These are phyloP conservation scores for Eublepharis macularius DNA, from an alignment of 2,113 vertebrate genomes.

Conservation along the genomic window DNA sequence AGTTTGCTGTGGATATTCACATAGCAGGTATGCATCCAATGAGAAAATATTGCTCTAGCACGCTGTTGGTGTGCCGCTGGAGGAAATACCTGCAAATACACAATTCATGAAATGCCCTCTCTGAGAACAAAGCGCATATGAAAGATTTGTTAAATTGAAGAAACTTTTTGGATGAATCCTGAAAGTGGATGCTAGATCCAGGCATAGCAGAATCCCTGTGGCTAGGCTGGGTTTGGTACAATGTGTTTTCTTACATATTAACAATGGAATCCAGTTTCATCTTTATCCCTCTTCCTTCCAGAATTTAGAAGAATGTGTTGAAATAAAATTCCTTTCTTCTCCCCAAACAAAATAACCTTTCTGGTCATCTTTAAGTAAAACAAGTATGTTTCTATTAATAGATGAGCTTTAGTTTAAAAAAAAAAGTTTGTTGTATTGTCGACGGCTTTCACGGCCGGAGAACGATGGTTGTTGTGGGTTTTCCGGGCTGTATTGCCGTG, in stretches of 20 bases:
- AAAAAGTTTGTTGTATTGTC: no score
- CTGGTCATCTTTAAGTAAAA: neutral
- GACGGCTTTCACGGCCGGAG: no score
- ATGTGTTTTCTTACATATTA: neutral
- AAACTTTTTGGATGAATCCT: no score
- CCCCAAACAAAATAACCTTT: neutral
- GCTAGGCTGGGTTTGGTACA: neutral
- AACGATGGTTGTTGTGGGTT: no score
- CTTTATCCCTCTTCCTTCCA: slow-evolving; percentile 1
- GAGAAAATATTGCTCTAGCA: neutral
- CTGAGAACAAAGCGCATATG: no score
- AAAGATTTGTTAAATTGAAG: no score
- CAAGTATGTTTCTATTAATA: slow-evolving; percentile 7
- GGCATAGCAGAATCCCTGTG: neutral
- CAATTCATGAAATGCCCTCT: no score
- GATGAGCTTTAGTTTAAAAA: neutral
- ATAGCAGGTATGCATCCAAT: neutral
- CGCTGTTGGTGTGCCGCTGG: neutral
- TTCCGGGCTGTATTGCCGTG: no score
- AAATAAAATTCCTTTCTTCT: slow-evolving; percentile 2
- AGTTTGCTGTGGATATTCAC: neutral
- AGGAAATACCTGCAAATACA: neutral
- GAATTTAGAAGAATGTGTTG: neutral
- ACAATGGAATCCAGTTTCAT: slow-evolving; percentile 1
- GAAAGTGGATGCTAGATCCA: neutral